Evolutionary conservation across 2,888 invertebrate genomes (phyloP), one percentile per base, ranked within the genome.

Genomic region (Melinaea menophilus): DNA sequence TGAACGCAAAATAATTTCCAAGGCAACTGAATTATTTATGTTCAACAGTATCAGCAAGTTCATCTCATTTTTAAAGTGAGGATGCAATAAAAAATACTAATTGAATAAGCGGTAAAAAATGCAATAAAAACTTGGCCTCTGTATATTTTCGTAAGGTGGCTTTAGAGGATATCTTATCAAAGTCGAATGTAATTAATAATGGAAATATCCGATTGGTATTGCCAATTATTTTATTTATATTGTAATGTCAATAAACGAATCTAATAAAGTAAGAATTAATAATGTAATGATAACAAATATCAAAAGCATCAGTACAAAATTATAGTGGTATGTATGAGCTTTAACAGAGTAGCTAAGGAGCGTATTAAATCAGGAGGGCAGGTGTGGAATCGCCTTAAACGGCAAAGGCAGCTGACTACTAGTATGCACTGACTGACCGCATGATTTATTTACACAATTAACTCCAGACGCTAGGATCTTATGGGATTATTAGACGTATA

Each of bases 381-480:
- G 65, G 67, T 68, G 67, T 65, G 65, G 67, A 68, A 63, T 65
- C 65, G 65, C 67, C 65, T 68, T 65, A 68, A 68, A 65, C 57
- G 67, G 67, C 58, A 57, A 58, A 59, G 65, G 65, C 61, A 59
- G 59, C 62, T 63, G 65, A 65, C 35, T 59, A 45, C 59, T 59
- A 35, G 58, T 57, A 65, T 61, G 65, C 63, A 58, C 63, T 61
- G 63, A 55, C 67, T 61, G 63, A 55, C 67, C 65, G 59, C 59
- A 69, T 71, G 71, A 71, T 71, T 65, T 71, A 71, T 71, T 67
- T 65, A 60, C 66, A 68, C 69, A 69, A 71, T 71, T 71, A 71
- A 66, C 62, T 62, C 66, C 56, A 59, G 57, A 56, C 58, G 58
- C 68, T 65, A 60, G 63, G 58, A 66, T 67, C 68, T 64, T 69